Percentiles rank a stretch among this genome's conserved stretches.
Conservation (phyloP, 2,888 invertebrate genomes). For the Nephrotoma flavescens region DNA sequence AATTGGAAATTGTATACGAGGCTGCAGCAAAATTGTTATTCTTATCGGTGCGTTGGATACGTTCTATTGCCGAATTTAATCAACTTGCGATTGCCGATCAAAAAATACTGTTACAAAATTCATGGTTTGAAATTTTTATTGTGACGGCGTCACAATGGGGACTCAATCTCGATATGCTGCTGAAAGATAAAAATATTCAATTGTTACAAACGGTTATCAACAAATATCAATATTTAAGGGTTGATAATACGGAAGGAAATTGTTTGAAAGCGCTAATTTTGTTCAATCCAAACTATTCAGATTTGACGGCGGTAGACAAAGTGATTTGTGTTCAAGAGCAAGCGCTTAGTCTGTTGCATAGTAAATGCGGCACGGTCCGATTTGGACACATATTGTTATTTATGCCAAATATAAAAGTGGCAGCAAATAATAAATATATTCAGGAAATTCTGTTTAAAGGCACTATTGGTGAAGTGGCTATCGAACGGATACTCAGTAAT, state of each 20-base stretch:
- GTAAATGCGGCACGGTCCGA: slow-evolving; percentile 47
- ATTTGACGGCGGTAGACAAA: slow-evolving; percentile 42
- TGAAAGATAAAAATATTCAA: slow-evolving; percentile 18
- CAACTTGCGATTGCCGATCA: slow-evolving; percentile 51
- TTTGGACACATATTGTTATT: slow-evolving; percentile 61
- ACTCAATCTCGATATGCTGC: not conserved
- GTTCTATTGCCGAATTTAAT: slow-evolving; percentile 58
- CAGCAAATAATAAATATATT: slow-evolving; percentile 13
- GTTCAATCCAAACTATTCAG: slow-evolving; percentile 60
- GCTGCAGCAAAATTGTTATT: slow-evolving; percentile 63
- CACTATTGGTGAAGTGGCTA: slow-evolving; percentile 58
- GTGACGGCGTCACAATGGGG: slow-evolving; percentile 72
- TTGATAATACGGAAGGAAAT: slow-evolving; percentile 73
- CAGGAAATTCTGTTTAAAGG: slow-evolving; percentile 46
- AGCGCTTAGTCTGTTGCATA: slow-evolving; percentile 59
- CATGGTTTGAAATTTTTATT: slow-evolving; percentile 74
- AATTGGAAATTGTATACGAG: slow-evolving; percentile 43
- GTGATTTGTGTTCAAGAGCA: slow-evolving; percentile 65
- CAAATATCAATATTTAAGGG: slow-evolving; percentile 45
- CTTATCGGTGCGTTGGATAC: slow-evolving; percentile 65
- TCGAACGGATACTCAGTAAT: slow-evolving; percentile 31
- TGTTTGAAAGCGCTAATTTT: slow-evolving; percentile 70
- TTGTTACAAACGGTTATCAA: slow-evolving; percentile 48
- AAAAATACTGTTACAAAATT: slow-evolving; percentile 54
- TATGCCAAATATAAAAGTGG: slow-evolving; percentile 44